Percentiles rank a stretch among this genome's conserved stretches.
Conservation (phyloP, 2,888 invertebrate species). For the Helobdella robusta region DNA sequence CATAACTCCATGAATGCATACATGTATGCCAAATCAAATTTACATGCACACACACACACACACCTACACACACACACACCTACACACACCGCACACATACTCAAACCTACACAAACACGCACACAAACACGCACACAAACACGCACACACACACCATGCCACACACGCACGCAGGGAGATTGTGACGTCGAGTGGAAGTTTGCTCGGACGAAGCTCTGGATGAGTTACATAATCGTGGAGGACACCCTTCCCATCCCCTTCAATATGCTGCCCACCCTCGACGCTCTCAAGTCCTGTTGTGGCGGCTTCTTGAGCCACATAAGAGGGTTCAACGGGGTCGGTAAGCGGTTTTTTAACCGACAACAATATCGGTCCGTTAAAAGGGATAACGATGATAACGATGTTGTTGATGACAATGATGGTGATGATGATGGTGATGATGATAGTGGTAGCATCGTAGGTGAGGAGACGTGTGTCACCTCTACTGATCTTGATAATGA, state of each 20-base stretch:
- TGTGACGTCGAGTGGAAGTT: conserved; percentile 43
- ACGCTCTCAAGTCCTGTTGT: conserved; percentile 26
- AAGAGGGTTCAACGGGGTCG: too few relatives aligned
- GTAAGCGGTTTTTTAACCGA: too few relatives aligned
- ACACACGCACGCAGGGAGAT: too few relatives aligned
- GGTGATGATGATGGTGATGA: background rate
- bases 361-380: background rate
- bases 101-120: too few relatives aligned
- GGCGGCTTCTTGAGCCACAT: too few relatives aligned
- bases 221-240: conserved; percentile 39
- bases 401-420: conserved; percentile 1
- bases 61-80: too few relatives aligned
- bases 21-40: too few relatives aligned
- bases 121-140: too few relatives aligned
- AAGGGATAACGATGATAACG: background rate
- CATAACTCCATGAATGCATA: background rate
- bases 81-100: too few relatives aligned
- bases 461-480: background rate
- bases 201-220: conserved; percentile 41
- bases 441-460: background rate
- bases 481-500: background rate
- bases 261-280: conserved; percentile 40
- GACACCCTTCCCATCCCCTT: conserved; percentile 40
- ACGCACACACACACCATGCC: too few relatives aligned
- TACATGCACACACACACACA: too few relatives aligned